Evolutionary conservation across 2,113 vertebrate species (phyloP), one percentile per base, ranked within the genome.

Genomic region (Chrysochloris asiatica): DNA sequence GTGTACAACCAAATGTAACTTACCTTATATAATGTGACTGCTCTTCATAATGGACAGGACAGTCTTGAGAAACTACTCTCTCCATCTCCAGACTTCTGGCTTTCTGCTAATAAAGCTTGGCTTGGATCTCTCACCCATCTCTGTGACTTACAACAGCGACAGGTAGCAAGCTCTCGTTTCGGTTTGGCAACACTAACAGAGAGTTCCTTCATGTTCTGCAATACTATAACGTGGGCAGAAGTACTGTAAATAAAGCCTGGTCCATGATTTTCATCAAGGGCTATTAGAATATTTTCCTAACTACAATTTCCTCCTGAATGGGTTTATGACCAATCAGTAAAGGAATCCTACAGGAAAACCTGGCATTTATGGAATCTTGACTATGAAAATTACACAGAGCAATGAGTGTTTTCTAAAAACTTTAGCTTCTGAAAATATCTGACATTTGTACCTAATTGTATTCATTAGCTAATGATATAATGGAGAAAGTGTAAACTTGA

Each of bases 381-480:
- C 19, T 56, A 63, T 10, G 14, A 41, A 19, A 45, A 16, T 65
- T 71, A 28, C 19, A 19, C 16, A 81, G 43, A n/a, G n/a, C n/a
- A n/a, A n/a, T 10, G 14, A 11, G 3, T 24, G 14, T 48, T n/a
- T 84, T 78, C 7, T 47, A 72, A 63, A 65, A 81, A 45, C 50
- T n/a, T 26, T 52, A 81, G 41, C 36, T 80, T 67, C 83, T 71
- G 63, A 89, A 83, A n/a, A n/a, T n/a, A n/a, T n/a, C n/a, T n/a
- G n/a, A n/a, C n/a, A n/a, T n/a, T n/a, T n/a, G n/a, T n/a, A n/a
- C n/a, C n/a, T n/a, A n/a, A n/a, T n/a, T n/a, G n/a, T n/a, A n/a
- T n/a, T n/a, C n/a, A n/a, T n/a, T n/a, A n/a, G 9, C 21, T 69
- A 36, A 72, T 48, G 36, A 78, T 82, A 72, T 17, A 80, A 78